These are phyloP conservation scores for Valencia hispanica DNA, from an alignment of 2,797 vertebrate genomes.

Conservation along the genomic window DNA sequence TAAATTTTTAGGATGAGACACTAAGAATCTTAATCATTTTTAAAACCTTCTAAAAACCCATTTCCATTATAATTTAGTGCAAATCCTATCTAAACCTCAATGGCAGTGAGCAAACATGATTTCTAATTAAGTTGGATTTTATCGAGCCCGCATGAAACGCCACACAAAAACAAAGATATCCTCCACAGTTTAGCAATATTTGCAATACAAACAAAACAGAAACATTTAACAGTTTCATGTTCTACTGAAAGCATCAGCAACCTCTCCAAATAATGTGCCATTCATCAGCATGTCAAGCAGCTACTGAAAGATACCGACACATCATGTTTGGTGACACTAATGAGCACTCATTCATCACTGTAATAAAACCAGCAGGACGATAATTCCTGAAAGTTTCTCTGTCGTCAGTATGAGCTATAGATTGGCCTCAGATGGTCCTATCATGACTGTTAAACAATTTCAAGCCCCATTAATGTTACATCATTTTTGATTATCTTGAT, in stretches of 20 bases:
- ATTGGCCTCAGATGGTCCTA: constrained; percentile 29
- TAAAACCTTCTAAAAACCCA: not conserved
- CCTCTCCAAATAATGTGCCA: not conserved
- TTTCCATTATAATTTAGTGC: constrained; percentile 29
- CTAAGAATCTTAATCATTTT: constrained; percentile 39
- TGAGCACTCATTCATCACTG: constrained; percentile 58
- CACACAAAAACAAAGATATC: not conserved
- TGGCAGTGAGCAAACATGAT: not conserved
- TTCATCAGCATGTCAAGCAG: constrained; percentile 21
- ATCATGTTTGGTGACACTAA: constrained; percentile 51
- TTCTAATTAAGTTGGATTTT: not conserved
- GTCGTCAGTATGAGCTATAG: constrained; percentile 48
- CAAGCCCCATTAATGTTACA: not conserved
- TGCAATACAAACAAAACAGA: not conserved
- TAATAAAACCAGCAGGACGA: constrained; percentile 57
- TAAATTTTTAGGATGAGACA: constrained; percentile 22
- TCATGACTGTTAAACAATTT: constrained; percentile 21
- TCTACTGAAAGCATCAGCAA: constrained; percentile 5
- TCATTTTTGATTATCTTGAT: not conserved
- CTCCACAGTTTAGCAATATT: not conserved
- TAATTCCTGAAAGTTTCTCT: constrained; percentile 43
- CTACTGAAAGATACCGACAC: constrained; percentile 28
- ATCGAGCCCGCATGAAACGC: constrained; percentile 10
- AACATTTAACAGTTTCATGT: not conserved
- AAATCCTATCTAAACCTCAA: not conserved